Evolutionary conservation across 1,140 invertebrate species (phyloP), one percentile per base, ranked within the genome.

Genomic region (Anastrepha obliqua): DNA sequence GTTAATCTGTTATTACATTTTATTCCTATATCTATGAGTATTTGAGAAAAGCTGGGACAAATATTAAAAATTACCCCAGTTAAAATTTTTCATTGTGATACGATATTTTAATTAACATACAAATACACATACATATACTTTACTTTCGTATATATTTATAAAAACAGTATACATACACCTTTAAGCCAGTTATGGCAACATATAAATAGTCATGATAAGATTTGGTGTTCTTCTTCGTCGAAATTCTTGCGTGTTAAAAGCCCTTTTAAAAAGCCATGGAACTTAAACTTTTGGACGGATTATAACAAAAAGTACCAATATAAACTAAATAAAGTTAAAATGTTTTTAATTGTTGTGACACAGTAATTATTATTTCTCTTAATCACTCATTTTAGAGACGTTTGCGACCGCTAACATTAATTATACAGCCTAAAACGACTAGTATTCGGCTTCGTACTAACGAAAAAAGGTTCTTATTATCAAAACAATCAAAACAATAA

Each of bases 21-120:
- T 15, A 51, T 55, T n/a, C 55, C n/a, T 81, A 81, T 55, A 9
- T 2, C n/a, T 81, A 81, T 81, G 47, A 81, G 74, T 81, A 81
- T 81, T 81, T 74, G 67, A 17, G 67, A 47, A 42, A 55, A 29
- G 47, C 17, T 20, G 42, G 74, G n/a, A 17, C 42, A 6, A 70
- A 3, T 70, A 11, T 70, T 47, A 74, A 47, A n/a, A 74, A 6
- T 11, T 44, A 47, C 44, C 67, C 67, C 4, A 74, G 3, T 8
- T 0, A 2, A 47, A 47, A 2, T n/a, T 17, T 74, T 74, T 17
- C 44, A 44, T 39, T 47, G 15, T 47, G 39, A 70, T 11, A 15
- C 5, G 9, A 15, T 70, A 44, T 74, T n/a, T 47, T 74, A 74
- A 13, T 39, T 3, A 29, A 29, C 29, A 29, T 29, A 29, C 29